These are phyloP conservation scores for Thyatira batis DNA, from an alignment of 2,888 invertebrate genomes.

Conservation along the genomic window DNA sequence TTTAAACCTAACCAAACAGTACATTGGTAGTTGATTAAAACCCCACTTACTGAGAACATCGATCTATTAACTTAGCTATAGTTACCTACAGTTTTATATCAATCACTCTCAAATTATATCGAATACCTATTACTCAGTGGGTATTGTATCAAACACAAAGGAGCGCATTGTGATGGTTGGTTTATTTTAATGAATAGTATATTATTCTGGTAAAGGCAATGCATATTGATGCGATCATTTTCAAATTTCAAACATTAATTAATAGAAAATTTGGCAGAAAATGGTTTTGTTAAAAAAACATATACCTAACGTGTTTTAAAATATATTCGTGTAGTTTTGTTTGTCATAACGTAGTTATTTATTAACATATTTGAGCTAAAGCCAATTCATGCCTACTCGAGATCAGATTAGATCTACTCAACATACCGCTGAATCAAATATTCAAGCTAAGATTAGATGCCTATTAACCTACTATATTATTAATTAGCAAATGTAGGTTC, in stretches of 20 bases:
- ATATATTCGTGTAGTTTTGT: too few species aligned
- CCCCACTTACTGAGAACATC: conserved; percentile 22
- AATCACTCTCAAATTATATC: neutral
- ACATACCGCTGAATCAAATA: conserved; percentile 21
- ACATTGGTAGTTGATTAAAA: conserved; percentile 47
- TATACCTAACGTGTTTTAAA: too few species aligned
- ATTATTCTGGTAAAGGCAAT: neutral
- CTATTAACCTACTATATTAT: neutral
- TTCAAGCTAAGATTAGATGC: conserved; percentile 13
- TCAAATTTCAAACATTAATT: too few species aligned
- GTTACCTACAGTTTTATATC: neutral
- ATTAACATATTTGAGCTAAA: conserved; percentile 27
- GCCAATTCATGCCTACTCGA: conserved; percentile 27
- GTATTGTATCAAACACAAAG: neutral
- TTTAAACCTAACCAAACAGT: conserved; percentile 29
- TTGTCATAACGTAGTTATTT: neutral
- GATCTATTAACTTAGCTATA: conserved; percentile 13
- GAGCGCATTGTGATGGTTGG: neutral
- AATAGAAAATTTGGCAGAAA: too few species aligned
- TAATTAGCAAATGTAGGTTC: neutral
- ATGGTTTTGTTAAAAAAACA: neutral
- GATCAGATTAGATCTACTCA: conserved; percentile 25
- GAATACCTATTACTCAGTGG: neutral
- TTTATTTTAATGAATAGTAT: neutral
- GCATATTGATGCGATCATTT: neutral